A percentile compares a stretch with the other conserved stretches of the same genome.
Conservation (phyloP, 2,888 invertebrate genomes). For the Frankliniella fusca region DNA sequence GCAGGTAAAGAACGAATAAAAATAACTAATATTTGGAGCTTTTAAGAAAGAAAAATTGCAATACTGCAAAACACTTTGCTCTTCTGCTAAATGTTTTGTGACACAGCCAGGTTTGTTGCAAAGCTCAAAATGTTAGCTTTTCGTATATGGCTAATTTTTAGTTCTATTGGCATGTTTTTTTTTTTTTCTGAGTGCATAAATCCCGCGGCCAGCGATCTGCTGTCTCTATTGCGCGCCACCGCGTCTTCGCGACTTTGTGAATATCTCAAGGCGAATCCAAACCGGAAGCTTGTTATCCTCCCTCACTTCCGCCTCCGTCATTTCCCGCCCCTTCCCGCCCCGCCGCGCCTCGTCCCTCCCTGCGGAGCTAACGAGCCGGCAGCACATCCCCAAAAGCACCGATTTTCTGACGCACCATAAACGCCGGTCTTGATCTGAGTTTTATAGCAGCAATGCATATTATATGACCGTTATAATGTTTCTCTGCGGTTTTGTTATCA, state of each 20-base stretch:
- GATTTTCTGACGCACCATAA: conserved; percentile 12
- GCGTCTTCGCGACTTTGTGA: background rate
- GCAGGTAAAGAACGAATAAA: too few species aligned
- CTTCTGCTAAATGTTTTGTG: too few species aligned
- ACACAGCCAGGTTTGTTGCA: too few species aligned
- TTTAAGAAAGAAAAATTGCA: too few species aligned
- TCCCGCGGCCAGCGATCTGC: background rate
- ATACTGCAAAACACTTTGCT: too few species aligned
- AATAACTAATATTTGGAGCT: too few species aligned
- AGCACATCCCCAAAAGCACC: background rate
- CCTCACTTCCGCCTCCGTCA: background rate
- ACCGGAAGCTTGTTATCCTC: background rate
- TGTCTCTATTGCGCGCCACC: background rate
- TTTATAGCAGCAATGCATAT: conserved; percentile 19
- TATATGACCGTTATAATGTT: conserved; percentile 11
- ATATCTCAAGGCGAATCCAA: background rate
- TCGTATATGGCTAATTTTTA: too few species aligned
- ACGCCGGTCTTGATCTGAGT: conserved; percentile 11
- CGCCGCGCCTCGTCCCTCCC: too few species aligned
- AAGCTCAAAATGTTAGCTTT: too few species aligned
- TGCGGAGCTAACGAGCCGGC: background rate
- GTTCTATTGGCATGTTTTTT: too few species aligned
- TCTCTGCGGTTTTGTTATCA: background rate
- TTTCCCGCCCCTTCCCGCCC: too few species aligned
- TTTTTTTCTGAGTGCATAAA: too few species aligned